phyloP scores from a whole-genome alignment of 2,888 invertebrate species.

The Ariolimax columbianus region DNA sequence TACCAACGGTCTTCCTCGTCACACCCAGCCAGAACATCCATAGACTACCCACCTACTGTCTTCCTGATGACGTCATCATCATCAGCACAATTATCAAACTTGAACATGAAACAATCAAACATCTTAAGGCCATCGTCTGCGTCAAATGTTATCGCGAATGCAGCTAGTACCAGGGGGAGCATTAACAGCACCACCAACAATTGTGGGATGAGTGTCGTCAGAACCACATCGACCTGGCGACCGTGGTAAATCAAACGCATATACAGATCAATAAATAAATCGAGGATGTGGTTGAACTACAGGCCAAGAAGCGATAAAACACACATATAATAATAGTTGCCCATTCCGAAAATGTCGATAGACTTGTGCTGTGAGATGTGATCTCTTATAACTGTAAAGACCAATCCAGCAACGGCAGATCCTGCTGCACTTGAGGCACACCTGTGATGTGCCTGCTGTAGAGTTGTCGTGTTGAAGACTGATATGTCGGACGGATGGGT shows the following conservation, averaged over 20 bases:
- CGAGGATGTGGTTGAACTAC: too few relatives aligned
- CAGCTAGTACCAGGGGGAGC: neutral
- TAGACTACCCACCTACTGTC: neutral
- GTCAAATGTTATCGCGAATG: neutral
- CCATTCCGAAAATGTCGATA: too few relatives aligned
- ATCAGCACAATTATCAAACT: neutral
- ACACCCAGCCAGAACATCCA: neutral
- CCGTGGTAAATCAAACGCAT: slow-evolving; percentile 32
- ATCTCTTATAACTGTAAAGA: too few relatives aligned
- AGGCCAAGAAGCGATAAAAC: too few relatives aligned
- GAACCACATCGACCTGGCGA: slow-evolving; percentile 43
- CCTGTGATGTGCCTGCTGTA: too few relatives aligned
- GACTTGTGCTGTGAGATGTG: too few relatives aligned
- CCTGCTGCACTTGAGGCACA: too few relatives aligned
- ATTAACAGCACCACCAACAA: neutral
- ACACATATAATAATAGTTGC: too few relatives aligned
- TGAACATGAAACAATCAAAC: neutral
- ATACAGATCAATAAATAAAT: too few relatives aligned
- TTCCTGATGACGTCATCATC: neutral
- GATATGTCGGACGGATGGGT: too few relatives aligned
- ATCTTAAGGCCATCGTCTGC: neutral
- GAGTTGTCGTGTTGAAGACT: too few relatives aligned
- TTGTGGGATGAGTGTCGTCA: slow-evolving; percentile 3
- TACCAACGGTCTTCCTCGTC: neutral
- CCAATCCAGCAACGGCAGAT: too few relatives aligned